Conservation (phyloP, 2,888 invertebrate species). For the Philopedon plagiatum region DNA sequence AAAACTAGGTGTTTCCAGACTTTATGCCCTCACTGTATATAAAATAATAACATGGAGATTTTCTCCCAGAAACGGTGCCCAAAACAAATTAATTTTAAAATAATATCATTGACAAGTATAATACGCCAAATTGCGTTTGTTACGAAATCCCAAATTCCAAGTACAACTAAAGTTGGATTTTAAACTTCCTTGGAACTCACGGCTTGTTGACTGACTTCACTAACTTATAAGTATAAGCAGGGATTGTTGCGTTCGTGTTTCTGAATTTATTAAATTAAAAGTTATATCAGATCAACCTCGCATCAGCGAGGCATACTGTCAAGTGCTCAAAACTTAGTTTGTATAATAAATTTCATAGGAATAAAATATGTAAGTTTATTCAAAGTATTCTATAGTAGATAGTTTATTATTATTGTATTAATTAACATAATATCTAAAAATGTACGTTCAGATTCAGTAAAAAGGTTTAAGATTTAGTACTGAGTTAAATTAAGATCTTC, state of each 20-base stretch:
- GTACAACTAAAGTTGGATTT: slow-evolving; percentile 34
- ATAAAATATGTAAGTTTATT: slow-evolving; percentile 33
- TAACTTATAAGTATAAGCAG: slow-evolving; percentile 41
- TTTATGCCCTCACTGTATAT: too few relatives aligned
- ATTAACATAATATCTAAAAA: background rate
- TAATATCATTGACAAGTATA: slow-evolving; percentile 2
- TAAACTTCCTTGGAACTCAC: slow-evolving; percentile 38
- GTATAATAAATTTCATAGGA: slow-evolving; percentile 34
- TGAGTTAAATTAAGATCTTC: too few relatives aligned
- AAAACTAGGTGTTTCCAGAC: too few relatives aligned
- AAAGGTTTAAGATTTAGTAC: too few relatives aligned
- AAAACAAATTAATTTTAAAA: background rate
- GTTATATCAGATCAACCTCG: slow-evolving; percentile 44
- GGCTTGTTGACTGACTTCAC: slow-evolving; percentile 43
- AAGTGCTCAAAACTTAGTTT: slow-evolving; percentile 32
- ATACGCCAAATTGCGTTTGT: slow-evolving; percentile 10
- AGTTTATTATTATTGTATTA: slow-evolving; percentile 11
- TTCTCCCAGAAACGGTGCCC: too few relatives aligned
- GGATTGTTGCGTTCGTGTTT: slow-evolving; percentile 46
- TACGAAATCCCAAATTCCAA: slow-evolving; percentile 14
- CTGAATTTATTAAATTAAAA: slow-evolving; percentile 46
- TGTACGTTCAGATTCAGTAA: background rate
- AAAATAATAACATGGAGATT: too few relatives aligned
- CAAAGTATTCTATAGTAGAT: slow-evolving; percentile 9
- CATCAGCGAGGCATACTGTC: slow-evolving; percentile 31